These are phyloP conservation scores for Gambusia affinis DNA, from an alignment of 2,113 vertebrate genomes.

Conservation along the genomic window DNA sequence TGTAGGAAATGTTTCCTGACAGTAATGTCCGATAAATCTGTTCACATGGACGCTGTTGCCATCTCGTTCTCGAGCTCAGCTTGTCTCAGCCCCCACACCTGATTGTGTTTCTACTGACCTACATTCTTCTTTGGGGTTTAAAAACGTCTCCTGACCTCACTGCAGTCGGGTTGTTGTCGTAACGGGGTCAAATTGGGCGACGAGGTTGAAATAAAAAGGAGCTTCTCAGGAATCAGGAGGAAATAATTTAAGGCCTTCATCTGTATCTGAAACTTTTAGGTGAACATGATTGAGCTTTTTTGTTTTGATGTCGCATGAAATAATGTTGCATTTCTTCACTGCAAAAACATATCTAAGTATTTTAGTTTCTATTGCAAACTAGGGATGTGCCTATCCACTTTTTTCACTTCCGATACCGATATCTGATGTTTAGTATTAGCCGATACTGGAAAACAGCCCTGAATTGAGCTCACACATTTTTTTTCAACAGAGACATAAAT, in stretches of 20 bases:
- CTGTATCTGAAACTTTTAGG: neutral
- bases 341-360: too few species aligned
- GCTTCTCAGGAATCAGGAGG: neutral
- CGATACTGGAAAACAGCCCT: too few species aligned
- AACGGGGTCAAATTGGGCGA: neutral
- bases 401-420: too few species aligned
- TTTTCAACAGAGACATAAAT: too few species aligned
- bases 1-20: conserved; percentile 9
- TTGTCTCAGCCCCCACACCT: conserved; percentile 2
- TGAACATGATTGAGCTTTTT: too few species aligned
- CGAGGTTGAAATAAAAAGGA: neutral
- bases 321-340: too few species aligned
- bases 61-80: neutral
- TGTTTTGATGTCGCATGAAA: too few species aligned
- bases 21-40: conserved; percentile 19
- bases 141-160: neutral
- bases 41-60: neutral
- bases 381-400: too few species aligned
- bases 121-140: conserved; percentile 19
- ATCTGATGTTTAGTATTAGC: too few species aligned
- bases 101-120: conserved; percentile 37
- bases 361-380: too few species aligned
- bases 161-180: conserved; percentile 8
- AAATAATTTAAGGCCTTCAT: neutral
- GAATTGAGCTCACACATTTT: too few species aligned